These are phyloP conservation scores for Trilocha varians DNA, from an alignment of 2,888 invertebrate genomes.

Conservation along the genomic window DNA sequence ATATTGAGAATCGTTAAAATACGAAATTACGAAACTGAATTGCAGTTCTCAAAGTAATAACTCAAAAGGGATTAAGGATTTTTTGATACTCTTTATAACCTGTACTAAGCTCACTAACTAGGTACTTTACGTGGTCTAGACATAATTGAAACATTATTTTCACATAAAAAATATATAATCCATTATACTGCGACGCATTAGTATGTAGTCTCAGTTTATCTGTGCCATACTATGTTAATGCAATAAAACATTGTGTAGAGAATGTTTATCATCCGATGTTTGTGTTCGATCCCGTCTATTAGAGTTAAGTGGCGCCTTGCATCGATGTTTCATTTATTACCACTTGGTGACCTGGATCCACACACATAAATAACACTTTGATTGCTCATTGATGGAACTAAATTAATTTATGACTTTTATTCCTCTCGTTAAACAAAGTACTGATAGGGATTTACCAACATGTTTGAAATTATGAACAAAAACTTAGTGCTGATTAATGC, in stretches of 20 bases:
- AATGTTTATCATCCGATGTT: background rate
- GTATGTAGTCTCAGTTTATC: no score
- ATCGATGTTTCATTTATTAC: conserved; percentile 37
- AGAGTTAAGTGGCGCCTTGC: conserved; percentile 28
- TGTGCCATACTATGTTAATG: background rate
- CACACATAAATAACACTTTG: conserved; percentile 12
- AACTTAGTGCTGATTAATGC: no score
- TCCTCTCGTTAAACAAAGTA: background rate
- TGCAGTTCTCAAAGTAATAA: no score
- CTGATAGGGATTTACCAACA: background rate
- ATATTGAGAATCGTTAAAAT: no score
- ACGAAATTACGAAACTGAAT: no score
- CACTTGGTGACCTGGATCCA: conserved; percentile 38
- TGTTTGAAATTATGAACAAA: background rate
- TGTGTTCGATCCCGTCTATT: conserved; percentile 28
- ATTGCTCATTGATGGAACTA: conserved; percentile 3
- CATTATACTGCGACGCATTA: no score
- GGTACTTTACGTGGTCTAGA: no score
- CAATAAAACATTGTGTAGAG: background rate
- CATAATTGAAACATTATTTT: no score
- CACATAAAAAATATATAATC: no score
- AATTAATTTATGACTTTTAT: background rate
- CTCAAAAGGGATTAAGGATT: no score
- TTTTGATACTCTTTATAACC: no score
- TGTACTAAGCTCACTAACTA: no score